These are phyloP conservation scores for Penaeus vannamei DNA, from an alignment of 1,140 invertebrate species.

Conservation along the genomic window DNA sequence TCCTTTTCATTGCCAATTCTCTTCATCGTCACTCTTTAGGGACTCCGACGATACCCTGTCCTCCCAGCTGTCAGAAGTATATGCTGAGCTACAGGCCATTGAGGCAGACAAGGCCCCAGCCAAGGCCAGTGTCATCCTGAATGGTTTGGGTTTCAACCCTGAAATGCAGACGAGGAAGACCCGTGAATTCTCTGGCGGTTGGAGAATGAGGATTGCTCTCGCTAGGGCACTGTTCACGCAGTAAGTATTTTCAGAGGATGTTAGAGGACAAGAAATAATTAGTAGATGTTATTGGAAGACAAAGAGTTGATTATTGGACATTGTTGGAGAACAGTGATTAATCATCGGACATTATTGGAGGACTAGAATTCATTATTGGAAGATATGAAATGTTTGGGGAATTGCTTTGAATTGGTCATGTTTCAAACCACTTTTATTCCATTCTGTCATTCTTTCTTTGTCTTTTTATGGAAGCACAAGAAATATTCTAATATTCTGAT, in stretches of 20 bases:
- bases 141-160: conserved; percentile 95
- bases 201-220: conserved; percentile 98
- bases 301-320: not conserved
- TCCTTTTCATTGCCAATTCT: no score
- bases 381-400: no score
- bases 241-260: conserved; percentile 37
- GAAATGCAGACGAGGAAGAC: conserved; percentile 96
- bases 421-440: not conserved
- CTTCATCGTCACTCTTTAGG: conserved; percentile 69
- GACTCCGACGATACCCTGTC: conserved; percentile 78
- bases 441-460: no score
- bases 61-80: conserved; percentile 82
- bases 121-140: conserved; percentile 92
- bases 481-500: no score
- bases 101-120: conserved; percentile 98
- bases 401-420: no score
- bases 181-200: conserved; percentile 97
- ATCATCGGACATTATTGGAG: no score
- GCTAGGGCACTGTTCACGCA: conserved; percentile 85
- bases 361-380: no score
- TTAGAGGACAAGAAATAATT: not conserved
- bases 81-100: conserved; percentile 95
- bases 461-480: no score
- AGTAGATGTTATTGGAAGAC: not conserved
- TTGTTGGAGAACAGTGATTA: no score